Evolutionary conservation across 2,888 invertebrate genomes (phyloP).

Genomic region (Aleiodes leptofemur): DNA sequence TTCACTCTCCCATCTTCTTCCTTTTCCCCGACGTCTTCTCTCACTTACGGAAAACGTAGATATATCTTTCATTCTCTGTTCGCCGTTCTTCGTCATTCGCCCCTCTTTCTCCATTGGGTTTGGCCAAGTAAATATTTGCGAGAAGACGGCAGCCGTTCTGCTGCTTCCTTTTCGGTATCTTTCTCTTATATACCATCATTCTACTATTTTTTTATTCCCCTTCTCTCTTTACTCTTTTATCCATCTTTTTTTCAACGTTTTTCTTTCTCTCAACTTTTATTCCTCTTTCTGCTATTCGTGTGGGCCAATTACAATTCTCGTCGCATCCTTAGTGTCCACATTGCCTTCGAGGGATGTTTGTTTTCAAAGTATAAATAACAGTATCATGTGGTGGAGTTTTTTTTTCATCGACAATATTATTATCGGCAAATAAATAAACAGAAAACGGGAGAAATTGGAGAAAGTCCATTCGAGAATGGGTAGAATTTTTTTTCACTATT

Average conservation of each 20-base stretch:
- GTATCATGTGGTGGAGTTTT: not conserved
- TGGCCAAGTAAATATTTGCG: constrained; percentile 55
- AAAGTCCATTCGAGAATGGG: too few relatives aligned
- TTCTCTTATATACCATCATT: constrained; percentile 27
- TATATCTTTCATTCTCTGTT: constrained; percentile 24
- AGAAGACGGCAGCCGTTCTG: constrained; percentile 46
- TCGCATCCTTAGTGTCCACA: constrained; percentile 13
- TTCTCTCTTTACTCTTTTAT: not conserved
- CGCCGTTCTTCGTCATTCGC: not conserved
- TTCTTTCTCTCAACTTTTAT: not conserved
- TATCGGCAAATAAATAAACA: too few relatives aligned
- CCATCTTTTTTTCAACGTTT: not conserved
- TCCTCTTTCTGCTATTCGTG: not conserved
- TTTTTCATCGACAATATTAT: too few relatives aligned
- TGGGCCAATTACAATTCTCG: constrained; percentile 15
- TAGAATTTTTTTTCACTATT: too few relatives aligned
- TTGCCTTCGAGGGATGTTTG: not conserved
- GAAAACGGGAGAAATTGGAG: too few relatives aligned
- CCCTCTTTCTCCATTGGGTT: constrained; percentile 24
- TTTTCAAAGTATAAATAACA: constrained; percentile 10
- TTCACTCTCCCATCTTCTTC: constrained; percentile 27
- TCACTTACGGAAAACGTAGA: constrained; percentile 10
- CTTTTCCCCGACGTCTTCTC: constrained; percentile 27
- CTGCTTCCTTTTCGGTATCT: constrained; percentile 40
- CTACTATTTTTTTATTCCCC: not conserved